These are phyloP conservation scores for Eucidaris tribuloides DNA, from an alignment of 35 echinoderm and acorn worm genomes.

Conservation along the genomic window DNA sequence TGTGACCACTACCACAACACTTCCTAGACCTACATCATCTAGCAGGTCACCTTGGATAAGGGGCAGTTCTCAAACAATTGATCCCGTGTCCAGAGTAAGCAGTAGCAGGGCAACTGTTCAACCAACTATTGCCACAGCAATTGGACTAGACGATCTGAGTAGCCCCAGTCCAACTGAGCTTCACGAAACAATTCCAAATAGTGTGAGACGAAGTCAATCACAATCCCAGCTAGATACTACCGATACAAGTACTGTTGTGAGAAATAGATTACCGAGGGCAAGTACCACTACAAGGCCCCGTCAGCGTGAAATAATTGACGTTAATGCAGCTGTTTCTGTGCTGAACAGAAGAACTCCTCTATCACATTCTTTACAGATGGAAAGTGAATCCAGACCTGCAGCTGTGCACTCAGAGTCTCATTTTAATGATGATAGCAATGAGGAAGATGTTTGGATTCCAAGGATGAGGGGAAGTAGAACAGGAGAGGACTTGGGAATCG, in stretches of 20 bases:
- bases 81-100: too few relatives aligned
- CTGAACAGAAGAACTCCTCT: neutral
- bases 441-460: constrained; percentile 7
- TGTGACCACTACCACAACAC: too few relatives aligned
- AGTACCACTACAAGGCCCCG: neutral
- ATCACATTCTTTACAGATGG: neutral
- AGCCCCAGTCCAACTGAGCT: neutral
- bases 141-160: neutral
- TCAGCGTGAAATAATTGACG: constrained; percentile 3
- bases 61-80: too few relatives aligned
- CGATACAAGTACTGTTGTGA: neutral
- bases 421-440: neutral
- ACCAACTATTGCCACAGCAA: constrained; percentile 1
- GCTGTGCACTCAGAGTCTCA: neutral
- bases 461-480: too few relatives aligned
- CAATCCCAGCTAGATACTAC: neutral
- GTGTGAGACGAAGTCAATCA: neutral
- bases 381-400: neutral
- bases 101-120: neutral
- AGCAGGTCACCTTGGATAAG: too few relatives aligned
- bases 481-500: too few relatives aligned
- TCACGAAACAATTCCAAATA: neutral
- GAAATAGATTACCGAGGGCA: neutral
- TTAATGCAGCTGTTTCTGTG: neutral
- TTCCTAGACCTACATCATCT: too few relatives aligned